These are phyloP conservation scores for Yponomeuta malinellus DNA, from an alignment of 2,888 invertebrate species.

Conservation along the genomic window DNA sequence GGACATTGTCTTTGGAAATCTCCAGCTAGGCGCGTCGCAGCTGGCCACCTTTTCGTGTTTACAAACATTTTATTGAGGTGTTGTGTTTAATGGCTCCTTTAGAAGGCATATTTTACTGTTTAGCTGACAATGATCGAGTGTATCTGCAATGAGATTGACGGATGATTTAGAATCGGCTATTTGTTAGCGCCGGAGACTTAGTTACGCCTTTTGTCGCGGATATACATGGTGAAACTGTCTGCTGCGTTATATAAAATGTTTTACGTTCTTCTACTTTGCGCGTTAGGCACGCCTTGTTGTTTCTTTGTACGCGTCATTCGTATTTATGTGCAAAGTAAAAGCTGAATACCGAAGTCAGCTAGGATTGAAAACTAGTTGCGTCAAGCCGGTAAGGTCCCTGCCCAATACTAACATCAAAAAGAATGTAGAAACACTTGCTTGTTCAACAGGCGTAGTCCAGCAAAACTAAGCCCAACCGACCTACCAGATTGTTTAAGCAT, in stretches of 20 bases:
- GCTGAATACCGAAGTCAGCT: neutral
- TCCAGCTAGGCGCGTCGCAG: slow-evolving; percentile 45
- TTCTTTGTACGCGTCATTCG: neutral
- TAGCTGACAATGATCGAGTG: slow-evolving; percentile 52
- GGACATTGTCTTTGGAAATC: slow-evolving; percentile 53
- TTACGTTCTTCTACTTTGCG: slow-evolving; percentile 3
- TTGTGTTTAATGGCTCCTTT: slow-evolving; percentile 69
- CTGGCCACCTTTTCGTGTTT: slow-evolving; percentile 69
- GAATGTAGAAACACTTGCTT: too few relatives aligned
- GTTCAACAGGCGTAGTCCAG: too few relatives aligned
- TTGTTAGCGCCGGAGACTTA: slow-evolving; percentile 8
- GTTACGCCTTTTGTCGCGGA: slow-evolving; percentile 11
- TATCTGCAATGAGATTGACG: slow-evolving; percentile 14
- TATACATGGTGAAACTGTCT: slow-evolving; percentile 12
- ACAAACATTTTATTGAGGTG: slow-evolving; percentile 74
- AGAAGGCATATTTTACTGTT: slow-evolving; percentile 56
- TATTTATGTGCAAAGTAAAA: slow-evolving; percentile 5
- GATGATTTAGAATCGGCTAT: slow-evolving; percentile 14
- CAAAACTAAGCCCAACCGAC: too few relatives aligned
- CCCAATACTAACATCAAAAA: too few relatives aligned
- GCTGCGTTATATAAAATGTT: slow-evolving; percentile 16
- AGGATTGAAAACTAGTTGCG: too few relatives aligned
- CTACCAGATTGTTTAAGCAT: too few relatives aligned
- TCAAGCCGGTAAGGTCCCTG: neutral
- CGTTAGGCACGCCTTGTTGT: slow-evolving; percentile 6